phyloP scores from a whole-genome alignment of 2,797 vertebrate species.

The Taenioides sp. region DNA sequence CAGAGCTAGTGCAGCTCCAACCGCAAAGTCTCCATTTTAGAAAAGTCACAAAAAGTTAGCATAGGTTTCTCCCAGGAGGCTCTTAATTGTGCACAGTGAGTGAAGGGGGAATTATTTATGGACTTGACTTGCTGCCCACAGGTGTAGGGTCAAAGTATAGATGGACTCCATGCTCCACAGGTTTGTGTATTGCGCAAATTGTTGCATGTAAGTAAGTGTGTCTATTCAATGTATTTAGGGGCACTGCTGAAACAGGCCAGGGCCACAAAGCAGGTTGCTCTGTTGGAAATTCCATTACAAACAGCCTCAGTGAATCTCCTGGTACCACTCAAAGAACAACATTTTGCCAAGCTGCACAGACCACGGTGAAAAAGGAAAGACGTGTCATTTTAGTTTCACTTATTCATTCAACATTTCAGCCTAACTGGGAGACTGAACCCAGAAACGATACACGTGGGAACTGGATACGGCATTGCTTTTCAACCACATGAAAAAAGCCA shows the following conservation, averaged over 20 bases:
- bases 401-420: conserved; percentile 24
- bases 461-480: conserved; percentile 8
- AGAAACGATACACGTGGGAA: conserved; percentile 2
- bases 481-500: background rate
- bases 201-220: conserved; percentile 9
- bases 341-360: conserved; percentile 17
- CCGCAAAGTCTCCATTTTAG: background rate
- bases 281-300: conserved; percentile 53
- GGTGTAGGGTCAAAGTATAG: conserved; percentile 35
- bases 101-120: conserved; percentile 35
- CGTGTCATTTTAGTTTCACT: conserved; percentile 31
- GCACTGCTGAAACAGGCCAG: conserved; percentile 45
- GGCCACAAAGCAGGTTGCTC: conserved; percentile 22
- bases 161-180: conserved; percentile 9
- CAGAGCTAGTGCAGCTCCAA: conserved; percentile 10
- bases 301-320: conserved; percentile 32
- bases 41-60: conserved; percentile 19
- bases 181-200: conserved; percentile 1
- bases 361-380: conserved; percentile 15
- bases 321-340: conserved; percentile 25
- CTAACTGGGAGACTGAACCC: background rate
- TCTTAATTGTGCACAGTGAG: conserved; percentile 27
- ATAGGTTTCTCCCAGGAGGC: conserved; percentile 19
- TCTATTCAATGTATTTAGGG: conserved; percentile 11
- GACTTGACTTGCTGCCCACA: conserved; percentile 23